A percentile compares a stretch with the other conserved stretches of the same genome.
Evolutionary conservation across 2,888 invertebrate genomes (phyloP).

Genomic region (Apamea monoglypha): DNA sequence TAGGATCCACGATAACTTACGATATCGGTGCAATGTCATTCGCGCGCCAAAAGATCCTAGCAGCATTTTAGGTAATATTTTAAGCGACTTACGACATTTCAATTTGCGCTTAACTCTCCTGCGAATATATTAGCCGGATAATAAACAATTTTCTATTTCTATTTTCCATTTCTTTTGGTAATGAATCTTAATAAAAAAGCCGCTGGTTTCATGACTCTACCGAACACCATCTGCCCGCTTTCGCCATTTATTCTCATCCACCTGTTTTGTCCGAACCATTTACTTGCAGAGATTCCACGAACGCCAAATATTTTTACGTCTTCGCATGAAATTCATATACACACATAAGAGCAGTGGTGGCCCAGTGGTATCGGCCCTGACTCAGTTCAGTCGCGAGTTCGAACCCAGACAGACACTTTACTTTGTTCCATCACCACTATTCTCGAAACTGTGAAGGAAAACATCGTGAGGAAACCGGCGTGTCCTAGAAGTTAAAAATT

Average conservation of each 20-base stretch:
- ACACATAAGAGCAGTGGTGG: no score
- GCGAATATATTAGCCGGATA: neutral
- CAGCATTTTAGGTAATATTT: neutral
- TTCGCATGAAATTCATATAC: neutral
- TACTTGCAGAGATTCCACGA: slow-evolving; percentile 15
- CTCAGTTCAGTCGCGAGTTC: no score
- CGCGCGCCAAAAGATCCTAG: neutral
- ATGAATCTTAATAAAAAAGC: no score
- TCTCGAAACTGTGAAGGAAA: no score
- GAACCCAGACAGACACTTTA: no score
- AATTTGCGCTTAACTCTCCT: neutral
- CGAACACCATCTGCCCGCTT: slow-evolving; percentile 27
- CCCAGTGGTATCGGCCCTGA: no score
- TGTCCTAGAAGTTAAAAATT: no score
- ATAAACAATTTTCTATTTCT: neutral
- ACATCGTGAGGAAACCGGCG: no score
- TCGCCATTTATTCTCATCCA: slow-evolving; percentile 40
- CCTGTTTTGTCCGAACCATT: slow-evolving; percentile 37
- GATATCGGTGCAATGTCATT: neutral
- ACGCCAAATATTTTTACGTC: slow-evolving; percentile 22
- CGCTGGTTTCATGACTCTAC: neutral
- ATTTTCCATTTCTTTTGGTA: neutral
- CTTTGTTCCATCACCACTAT: no score
- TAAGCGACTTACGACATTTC: neutral
- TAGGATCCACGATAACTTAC: no score